Conservation (phyloP, 2,888 invertebrate species). For the Buathra laborator region DNA sequence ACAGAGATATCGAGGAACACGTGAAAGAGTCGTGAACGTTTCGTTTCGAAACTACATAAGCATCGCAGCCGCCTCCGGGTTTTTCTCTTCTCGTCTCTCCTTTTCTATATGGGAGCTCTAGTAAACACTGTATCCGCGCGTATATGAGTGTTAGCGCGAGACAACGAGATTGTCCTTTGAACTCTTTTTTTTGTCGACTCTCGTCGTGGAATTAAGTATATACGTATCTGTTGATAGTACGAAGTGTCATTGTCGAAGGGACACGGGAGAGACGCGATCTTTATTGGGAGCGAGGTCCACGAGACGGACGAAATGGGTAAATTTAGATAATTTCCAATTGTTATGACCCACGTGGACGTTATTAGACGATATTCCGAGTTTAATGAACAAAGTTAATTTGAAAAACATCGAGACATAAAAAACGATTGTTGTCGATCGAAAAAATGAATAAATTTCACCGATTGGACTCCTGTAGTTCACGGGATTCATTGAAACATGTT, state of each 20-base stretch:
- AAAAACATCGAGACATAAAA: neutral
- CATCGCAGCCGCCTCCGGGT: slow-evolving; percentile 9
- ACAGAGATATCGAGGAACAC: slow-evolving; percentile 33
- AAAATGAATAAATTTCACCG: no score
- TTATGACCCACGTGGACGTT: neutral
- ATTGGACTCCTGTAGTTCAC: neutral
- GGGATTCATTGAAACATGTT: neutral
- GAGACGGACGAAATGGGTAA: neutral
- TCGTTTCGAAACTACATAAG: slow-evolving; percentile 38
- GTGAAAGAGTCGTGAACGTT: slow-evolving; percentile 47
- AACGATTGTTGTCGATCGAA: no score
- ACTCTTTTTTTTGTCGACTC: slow-evolving; percentile 18
- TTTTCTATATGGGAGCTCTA: neutral
- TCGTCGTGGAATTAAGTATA: slow-evolving; percentile 8
- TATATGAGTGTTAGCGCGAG: neutral
- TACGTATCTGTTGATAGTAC: slow-evolving; percentile 29
- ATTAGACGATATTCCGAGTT: neutral
- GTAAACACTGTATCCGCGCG: neutral
- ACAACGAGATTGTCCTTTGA: slow-evolving; percentile 37
- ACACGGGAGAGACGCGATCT: slow-evolving; percentile 28
- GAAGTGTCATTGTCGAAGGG: slow-evolving; percentile 36
- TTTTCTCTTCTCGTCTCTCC: neutral
- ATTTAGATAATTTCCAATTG: slow-evolving; percentile 32
- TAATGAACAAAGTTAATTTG: neutral
- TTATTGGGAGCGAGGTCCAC: slow-evolving; percentile 62